These are phyloP conservation scores for Melanotus villosus DNA, from an alignment of 2,888 invertebrate species.

Conservation along the genomic window DNA sequence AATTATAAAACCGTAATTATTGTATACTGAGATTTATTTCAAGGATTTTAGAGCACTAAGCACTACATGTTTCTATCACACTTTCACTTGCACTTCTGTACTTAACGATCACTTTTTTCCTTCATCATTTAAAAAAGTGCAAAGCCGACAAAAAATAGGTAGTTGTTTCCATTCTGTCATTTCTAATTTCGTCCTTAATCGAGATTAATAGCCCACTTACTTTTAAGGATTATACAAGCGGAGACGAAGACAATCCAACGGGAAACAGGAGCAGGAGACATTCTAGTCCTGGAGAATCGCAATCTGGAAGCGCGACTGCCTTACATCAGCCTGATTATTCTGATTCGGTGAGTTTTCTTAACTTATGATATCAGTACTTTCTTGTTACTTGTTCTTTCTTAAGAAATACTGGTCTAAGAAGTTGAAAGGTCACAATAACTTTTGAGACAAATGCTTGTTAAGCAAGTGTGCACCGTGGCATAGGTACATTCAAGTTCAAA, in stretches of 20 bases:
- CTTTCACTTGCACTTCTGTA: slow-evolving; percentile 58
- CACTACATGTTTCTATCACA: slow-evolving; percentile 68
- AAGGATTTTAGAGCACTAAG: slow-evolving; percentile 61
- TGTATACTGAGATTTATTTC: slow-evolving; percentile 49
- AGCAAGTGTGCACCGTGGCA: too few relatives aligned
- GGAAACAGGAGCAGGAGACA: slow-evolving; percentile 72
- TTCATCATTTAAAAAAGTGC: background rate
- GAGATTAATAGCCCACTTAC: background rate
- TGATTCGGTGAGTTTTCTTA: slow-evolving; percentile 71
- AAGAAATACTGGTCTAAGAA: too few relatives aligned
- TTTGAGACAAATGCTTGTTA: too few relatives aligned
- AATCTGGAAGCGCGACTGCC: slow-evolving; percentile 77
- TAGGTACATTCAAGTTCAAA: too few relatives aligned
- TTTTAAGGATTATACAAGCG: slow-evolving; percentile 76
- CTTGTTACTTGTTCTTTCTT: too few relatives aligned
- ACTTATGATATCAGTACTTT: background rate
- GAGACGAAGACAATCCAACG: slow-evolving; percentile 73
- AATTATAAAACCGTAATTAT: slow-evolving; percentile 22
- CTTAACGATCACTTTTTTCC: slow-evolving; percentile 8
- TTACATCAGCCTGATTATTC: slow-evolving; percentile 74
- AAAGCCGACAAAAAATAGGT: background rate
- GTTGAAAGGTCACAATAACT: too few relatives aligned
- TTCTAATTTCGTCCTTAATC: background rate
- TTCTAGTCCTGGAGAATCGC: slow-evolving; percentile 80
- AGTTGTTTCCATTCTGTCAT: background rate